Percentiles rank a stretch among this genome's conserved stretches.
These are phyloP conservation scores for Latrodectus geometricus DNA, from an alignment of 1,140 invertebrate species.

Conservation along the genomic window DNA sequence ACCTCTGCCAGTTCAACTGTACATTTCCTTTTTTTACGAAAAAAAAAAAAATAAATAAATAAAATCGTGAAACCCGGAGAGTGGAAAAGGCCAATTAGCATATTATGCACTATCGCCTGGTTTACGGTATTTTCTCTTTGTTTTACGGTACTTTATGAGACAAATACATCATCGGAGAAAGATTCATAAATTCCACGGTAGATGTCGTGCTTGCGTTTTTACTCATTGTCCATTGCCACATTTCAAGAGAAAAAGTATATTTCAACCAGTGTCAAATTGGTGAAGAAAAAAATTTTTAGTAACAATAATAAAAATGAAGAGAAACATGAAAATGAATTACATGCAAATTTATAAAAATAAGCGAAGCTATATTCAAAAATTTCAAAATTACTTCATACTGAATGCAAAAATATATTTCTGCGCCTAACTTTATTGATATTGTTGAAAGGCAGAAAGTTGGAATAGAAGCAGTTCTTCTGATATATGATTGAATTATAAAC, in stretches of 20 bases:
- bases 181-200: conserved; percentile 1
- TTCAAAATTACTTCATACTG: no score
- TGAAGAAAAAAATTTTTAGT: not conserved
- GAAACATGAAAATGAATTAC: no score
- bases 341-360: no score
- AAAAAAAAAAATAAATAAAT: not conserved
- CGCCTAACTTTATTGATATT: no score
- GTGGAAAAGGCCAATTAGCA: not conserved
- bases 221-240: not conserved
- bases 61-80: not conserved
- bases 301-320: not conserved
- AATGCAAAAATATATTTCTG: no score
- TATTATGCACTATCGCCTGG: not conserved
- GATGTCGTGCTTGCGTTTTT: not conserved
- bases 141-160: not conserved
- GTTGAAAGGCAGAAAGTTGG: no score
- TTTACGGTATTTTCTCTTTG: not conserved
- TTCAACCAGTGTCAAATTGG: not conserved
- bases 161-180: not conserved
- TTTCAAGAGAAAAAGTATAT: not conserved
- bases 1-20: not conserved
- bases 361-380: no score
- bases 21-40: not conserved
- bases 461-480: no score
- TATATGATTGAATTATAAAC: no score